A percentile compares a stretch with the other conserved stretches of the same genome.
Evolutionary conservation across 2,113 vertebrate species (phyloP).

Genomic region (Pao palembangensis): DNA sequence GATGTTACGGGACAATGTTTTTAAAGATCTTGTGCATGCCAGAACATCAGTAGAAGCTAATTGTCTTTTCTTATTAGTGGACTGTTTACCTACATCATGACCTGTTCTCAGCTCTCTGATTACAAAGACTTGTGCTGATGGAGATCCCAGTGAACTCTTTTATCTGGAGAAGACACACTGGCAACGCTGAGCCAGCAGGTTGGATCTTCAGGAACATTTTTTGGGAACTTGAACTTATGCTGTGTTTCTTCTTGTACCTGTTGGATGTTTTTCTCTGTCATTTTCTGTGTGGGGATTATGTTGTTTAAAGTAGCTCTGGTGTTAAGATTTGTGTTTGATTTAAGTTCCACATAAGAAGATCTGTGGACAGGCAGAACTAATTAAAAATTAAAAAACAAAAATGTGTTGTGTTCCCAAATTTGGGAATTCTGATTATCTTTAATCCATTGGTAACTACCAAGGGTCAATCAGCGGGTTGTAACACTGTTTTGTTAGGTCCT

Average conservation of each 20-base stretch:
- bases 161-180: constrained; percentile 11
- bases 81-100: constrained; percentile 27
- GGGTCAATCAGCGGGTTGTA: too few species aligned
- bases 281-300: constrained; percentile 42
- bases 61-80: constrained; percentile 22
- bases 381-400: constrained; percentile 5
- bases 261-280: constrained; percentile 54
- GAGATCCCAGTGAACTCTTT: constrained; percentile 29
- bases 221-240: constrained; percentile 51
- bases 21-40: constrained; percentile 59
- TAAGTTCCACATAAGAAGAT: background rate
- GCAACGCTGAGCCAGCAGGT: constrained; percentile 7
- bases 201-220: constrained; percentile 31
- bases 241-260: constrained; percentile 54
- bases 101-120: constrained; percentile 18
- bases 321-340: constrained; percentile 18
- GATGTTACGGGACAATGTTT: constrained; percentile 38
- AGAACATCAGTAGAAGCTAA: constrained; percentile 39
- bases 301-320: constrained; percentile 46
- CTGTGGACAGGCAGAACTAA: constrained; percentile 12
- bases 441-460: too few species aligned
- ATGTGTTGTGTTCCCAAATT: background rate
- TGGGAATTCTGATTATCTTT: background rate
- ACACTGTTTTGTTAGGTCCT: too few species aligned
- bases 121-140: constrained; percentile 23